A percentile compares a stretch with the other conserved stretches of the same genome.
Conservation (phyloP, 2,113 vertebrate species). For the Alligator sinensis region DNA sequence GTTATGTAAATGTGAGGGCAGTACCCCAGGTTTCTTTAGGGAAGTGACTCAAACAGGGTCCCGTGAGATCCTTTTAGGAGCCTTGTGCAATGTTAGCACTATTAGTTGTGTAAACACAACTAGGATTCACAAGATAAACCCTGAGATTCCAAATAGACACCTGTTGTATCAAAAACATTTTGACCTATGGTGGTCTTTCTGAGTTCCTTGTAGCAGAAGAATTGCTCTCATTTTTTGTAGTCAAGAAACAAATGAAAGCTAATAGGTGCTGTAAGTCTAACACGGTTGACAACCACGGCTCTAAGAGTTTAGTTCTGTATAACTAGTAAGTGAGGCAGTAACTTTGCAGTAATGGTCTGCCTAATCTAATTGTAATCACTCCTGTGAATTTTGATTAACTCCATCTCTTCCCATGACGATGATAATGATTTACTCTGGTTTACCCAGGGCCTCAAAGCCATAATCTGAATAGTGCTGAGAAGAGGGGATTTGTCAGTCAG, state of each 20-base stretch:
- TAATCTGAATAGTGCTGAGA: not conserved
- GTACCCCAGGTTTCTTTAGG: slow-evolving; percentile 6
- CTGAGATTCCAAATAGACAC: too few relatives aligned
- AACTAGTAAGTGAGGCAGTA: not conserved
- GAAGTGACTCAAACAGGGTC: not conserved
- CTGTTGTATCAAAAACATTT: too few relatives aligned
- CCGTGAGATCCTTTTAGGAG: not conserved
- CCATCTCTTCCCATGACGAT: slow-evolving; percentile 2
- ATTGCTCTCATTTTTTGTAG: too few relatives aligned
- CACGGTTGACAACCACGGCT: too few relatives aligned
- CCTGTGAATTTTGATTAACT: not conserved
- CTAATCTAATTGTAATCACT: not conserved
- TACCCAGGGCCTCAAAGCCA: not conserved
- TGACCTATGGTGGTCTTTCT: too few relatives aligned
- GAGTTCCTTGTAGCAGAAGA: too few relatives aligned
- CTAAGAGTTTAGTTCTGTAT: not conserved
- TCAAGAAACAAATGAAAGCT: too few relatives aligned
- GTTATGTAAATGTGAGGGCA: slow-evolving; percentile 38
- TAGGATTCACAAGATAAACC: too few relatives aligned
- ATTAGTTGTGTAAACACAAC: too few relatives aligned
- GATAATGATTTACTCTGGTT: not conserved
- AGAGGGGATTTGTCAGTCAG: not conserved
- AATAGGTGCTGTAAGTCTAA: too few relatives aligned
- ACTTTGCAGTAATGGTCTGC: not conserved
- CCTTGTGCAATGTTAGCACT: not conserved